phyloP scores from a whole-genome alignment of 2,113 vertebrate genomes.

The Pelobates fuscus region DNA sequence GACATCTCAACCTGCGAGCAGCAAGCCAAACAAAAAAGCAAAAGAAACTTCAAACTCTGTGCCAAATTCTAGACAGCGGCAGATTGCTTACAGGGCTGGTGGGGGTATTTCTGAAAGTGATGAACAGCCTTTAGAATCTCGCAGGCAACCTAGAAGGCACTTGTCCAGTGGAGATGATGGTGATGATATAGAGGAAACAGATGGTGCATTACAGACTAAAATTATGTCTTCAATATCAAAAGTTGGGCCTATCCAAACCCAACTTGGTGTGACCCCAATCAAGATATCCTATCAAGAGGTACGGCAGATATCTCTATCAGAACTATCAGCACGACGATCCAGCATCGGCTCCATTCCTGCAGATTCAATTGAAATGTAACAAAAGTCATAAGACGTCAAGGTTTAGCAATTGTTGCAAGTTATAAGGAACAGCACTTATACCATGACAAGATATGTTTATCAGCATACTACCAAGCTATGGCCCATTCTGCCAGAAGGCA shows the following conservation, averaged over 20 bases:
- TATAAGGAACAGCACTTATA: slow-evolving; percentile 9
- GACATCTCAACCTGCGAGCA: slow-evolving; percentile 53
- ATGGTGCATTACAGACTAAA: slow-evolving; percentile 51
- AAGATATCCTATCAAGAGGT: slow-evolving; percentile 74
- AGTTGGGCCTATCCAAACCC: slow-evolving; percentile 39
- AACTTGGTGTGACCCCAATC: slow-evolving; percentile 63
- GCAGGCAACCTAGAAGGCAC: slow-evolving; percentile 46
- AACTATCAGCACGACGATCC: slow-evolving; percentile 65
- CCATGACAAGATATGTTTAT: background rate
- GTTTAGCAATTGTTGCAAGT: slow-evolving; percentile 49
- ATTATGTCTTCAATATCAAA: slow-evolving; percentile 46
- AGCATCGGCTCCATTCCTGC: slow-evolving; percentile 59
- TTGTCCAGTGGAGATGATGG: slow-evolving; percentile 52
- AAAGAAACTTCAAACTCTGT: slow-evolving; percentile 47
- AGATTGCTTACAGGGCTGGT: slow-evolving; percentile 49
- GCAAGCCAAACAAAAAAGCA: slow-evolving; percentile 47
- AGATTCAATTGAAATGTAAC: slow-evolving; percentile 74
- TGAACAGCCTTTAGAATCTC: slow-evolving; percentile 19
- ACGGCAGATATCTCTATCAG: slow-evolving; percentile 67
- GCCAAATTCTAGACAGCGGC: slow-evolving; percentile 44
- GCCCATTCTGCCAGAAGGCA: no score
- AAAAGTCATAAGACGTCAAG: slow-evolving; percentile 62
- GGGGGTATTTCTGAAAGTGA: slow-evolving; percentile 52
- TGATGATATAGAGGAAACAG: slow-evolving; percentile 49
- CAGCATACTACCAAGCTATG: no score